These are phyloP conservation scores for Cheilosia soror DNA, from an alignment of 2,888 invertebrate species.

Conservation along the genomic window DNA sequence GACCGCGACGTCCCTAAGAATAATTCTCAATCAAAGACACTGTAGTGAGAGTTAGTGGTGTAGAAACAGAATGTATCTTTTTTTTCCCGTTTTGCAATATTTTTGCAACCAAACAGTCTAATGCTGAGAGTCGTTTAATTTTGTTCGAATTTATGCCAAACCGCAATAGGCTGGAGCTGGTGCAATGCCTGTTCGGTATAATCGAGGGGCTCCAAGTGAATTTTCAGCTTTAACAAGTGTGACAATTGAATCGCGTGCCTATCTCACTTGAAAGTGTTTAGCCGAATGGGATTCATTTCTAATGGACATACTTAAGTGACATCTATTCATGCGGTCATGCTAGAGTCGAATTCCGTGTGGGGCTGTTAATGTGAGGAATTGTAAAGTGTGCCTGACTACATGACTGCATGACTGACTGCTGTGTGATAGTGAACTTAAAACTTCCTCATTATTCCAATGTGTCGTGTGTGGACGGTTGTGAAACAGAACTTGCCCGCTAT, in stretches of 20 bases:
- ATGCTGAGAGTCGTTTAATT: slow-evolving; percentile 39
- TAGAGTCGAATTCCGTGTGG: slow-evolving; percentile 58
- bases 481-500: slow-evolving; percentile 48
- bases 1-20: background rate
- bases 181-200: slow-evolving; percentile 21
- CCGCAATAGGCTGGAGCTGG: slow-evolving; percentile 58
- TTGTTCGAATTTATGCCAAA: slow-evolving; percentile 34
- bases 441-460: slow-evolving; percentile 72
- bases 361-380: slow-evolving; percentile 44
- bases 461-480: slow-evolving; percentile 64
- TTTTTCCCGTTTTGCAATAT: slow-evolving; percentile 11
- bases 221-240: slow-evolving; percentile 52
- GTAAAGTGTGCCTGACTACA: slow-evolving; percentile 65
- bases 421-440: slow-evolving; percentile 65
- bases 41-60: slow-evolving; percentile 2
- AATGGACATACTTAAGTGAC: slow-evolving; percentile 74
- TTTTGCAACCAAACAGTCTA: slow-evolving; percentile 30
- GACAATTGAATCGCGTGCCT: slow-evolving; percentile 83
- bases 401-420: slow-evolving; percentile 29
- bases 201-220: slow-evolving; percentile 48
- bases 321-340: slow-evolving; percentile 72
- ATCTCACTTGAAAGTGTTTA: slow-evolving; percentile 80
- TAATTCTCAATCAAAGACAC: slow-evolving; percentile 9
- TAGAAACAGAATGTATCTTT: slow-evolving; percentile 11
- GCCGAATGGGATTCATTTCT: slow-evolving; percentile 75